phyloP scores from a whole-genome alignment of 2,113 vertebrate species.

The Dascyllus trimaculatus region DNA sequence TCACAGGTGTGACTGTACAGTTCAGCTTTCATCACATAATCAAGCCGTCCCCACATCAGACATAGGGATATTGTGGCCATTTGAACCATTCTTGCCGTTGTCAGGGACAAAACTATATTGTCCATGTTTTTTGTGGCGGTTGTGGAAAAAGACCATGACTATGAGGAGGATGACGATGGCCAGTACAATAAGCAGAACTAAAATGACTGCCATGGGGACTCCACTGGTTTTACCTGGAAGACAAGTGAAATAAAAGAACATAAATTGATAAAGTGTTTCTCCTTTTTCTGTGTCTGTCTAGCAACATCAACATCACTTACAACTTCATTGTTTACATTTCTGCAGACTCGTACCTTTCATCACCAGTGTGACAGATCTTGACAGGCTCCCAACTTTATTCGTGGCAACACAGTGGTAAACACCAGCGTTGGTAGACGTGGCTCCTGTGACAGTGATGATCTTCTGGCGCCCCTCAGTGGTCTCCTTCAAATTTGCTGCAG shows the following conservation, averaged over 20 bases:
- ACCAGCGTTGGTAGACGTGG: conserved; percentile 69
- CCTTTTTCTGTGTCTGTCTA: background rate
- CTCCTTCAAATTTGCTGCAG: background rate
- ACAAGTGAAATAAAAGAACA: conserved; percentile 13
- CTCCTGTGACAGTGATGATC: conserved; percentile 44
- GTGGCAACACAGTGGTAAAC: conserved; percentile 74
- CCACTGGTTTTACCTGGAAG: background rate
- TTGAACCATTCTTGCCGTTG: background rate
- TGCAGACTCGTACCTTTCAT: conserved; percentile 52
- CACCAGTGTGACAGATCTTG: conserved; percentile 47
- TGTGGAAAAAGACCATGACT: fast-evolving
- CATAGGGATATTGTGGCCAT: conserved; percentile 13
- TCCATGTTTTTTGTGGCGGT: conserved; percentile 15
- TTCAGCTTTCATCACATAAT: background rate
- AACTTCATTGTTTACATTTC: background rate
- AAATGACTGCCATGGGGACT: fast-evolving
- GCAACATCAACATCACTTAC: background rate
- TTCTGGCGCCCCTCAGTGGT: conserved; percentile 46
- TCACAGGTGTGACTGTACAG: background rate
- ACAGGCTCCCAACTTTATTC: conserved; percentile 56
- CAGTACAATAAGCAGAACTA: fast-evolving
- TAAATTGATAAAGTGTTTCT: background rate
- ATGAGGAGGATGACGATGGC: fast-evolving
- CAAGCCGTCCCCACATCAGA: background rate
- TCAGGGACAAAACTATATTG: conserved; percentile 42